phyloP scores from a whole-genome alignment of 1,140 invertebrate genomes.

The Drosophila melanogaster region DNA sequence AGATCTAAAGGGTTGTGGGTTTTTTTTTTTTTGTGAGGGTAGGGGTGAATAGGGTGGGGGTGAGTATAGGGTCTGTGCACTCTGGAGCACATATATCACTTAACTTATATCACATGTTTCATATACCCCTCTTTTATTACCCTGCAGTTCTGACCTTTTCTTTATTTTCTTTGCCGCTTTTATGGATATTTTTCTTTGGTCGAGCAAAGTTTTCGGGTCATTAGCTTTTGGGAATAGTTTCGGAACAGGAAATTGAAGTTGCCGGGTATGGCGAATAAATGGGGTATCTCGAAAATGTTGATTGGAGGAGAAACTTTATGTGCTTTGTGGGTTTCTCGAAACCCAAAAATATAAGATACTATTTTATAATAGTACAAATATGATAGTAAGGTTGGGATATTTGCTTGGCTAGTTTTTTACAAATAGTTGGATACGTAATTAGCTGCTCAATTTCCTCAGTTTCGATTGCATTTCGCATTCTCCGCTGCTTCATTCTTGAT shows the following conservation, averaged over 20 bases:
- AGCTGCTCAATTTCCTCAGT: constrained; percentile 20
- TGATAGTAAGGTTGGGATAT: no score
- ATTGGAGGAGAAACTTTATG: constrained; percentile 2
- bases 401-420: not conserved
- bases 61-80: constrained; percentile 9
- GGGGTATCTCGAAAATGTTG: not conserved
- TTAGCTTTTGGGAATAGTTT: constrained; percentile 40
- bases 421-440: constrained; percentile 20
- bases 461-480: constrained; percentile 37
- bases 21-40: not conserved
- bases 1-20: constrained; percentile 28
- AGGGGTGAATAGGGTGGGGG: not conserved
- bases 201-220: constrained; percentile 24
- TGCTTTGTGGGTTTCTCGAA: not conserved
- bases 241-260: constrained; percentile 29
- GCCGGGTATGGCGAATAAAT: constrained; percentile 9
- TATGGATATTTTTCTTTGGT: constrained; percentile 36
- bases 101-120: constrained; percentile 52
- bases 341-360: no score
- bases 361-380: no score
- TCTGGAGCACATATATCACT: constrained; percentile 37
- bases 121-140: constrained; percentile 23
- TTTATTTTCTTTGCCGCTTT: constrained; percentile 14
- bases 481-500: constrained; percentile 12
- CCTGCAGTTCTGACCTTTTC: constrained; percentile 34